phyloP scores from a whole-genome alignment of 2,797 vertebrate genomes.

The Streptopelia turtur region DNA sequence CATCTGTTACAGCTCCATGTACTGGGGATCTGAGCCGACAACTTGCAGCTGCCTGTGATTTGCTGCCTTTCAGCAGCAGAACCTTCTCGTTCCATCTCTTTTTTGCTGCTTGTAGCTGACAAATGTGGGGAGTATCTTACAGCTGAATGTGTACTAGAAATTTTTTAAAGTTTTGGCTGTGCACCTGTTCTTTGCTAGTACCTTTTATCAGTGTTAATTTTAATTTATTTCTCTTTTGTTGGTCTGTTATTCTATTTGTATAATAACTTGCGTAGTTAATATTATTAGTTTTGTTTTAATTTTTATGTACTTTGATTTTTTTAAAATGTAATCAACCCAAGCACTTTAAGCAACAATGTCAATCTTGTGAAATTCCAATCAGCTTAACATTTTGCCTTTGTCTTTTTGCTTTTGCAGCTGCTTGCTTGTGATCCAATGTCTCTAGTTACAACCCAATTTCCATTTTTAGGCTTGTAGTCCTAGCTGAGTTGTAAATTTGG shows the following conservation, averaged over 20 bases:
- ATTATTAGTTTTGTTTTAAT: conserved; percentile 54
- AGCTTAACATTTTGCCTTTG: conserved; percentile 49
- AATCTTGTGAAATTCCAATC: conserved; percentile 67
- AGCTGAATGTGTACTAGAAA: conserved; percentile 23
- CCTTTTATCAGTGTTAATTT: conserved; percentile 58
- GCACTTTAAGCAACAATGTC: conserved; percentile 76
- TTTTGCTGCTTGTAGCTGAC: conserved; percentile 38
- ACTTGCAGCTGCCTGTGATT: not conserved
- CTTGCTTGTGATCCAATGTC: not conserved
- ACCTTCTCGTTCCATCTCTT: conserved; percentile 19
- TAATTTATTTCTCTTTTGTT: conserved; percentile 71
- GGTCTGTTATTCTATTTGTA: conserved; percentile 54
- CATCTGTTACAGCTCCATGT: conserved; percentile 36
- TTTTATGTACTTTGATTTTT: conserved; percentile 45
- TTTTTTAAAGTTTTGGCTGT: conserved; percentile 28
- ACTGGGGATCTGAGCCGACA: not conserved
- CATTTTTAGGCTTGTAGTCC: not conserved
- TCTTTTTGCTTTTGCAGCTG: not conserved
- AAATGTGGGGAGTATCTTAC: not conserved
- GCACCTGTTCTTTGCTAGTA: conserved; percentile 32
- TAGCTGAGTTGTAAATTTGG: not conserved
- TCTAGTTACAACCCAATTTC: not conserved
- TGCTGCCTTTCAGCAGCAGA: not conserved
- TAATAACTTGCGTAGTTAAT: conserved; percentile 47
- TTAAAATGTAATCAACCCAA: conserved; percentile 48